Conservation (phyloP, 2,113 vertebrate species). For the Gasterosteus aculeatus region DNA sequence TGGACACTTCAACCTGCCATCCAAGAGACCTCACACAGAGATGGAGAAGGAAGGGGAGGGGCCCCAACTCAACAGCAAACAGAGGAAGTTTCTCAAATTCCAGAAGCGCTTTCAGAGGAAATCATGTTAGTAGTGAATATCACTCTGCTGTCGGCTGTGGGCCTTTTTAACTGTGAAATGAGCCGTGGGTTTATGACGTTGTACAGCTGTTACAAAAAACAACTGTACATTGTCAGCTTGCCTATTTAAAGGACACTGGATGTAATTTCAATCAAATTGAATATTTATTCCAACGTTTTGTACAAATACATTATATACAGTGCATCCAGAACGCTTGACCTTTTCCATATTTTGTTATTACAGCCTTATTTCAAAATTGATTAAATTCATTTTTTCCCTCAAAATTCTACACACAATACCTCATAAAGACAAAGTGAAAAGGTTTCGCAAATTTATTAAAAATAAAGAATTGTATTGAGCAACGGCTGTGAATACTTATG, state of each 20-base stretch:
- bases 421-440: too few species aligned
- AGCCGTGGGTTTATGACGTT: background rate
- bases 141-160: background rate
- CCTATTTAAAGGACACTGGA: background rate
- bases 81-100: slow-evolving; percentile 89
- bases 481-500: too few species aligned
- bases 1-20: slow-evolving; percentile 79
- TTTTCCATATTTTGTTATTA: too few species aligned
- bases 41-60: slow-evolving; percentile 83
- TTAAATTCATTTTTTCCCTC: too few species aligned
- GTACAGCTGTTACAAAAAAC: background rate
- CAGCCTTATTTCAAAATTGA: too few species aligned
- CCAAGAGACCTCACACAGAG: slow-evolving; percentile 86
- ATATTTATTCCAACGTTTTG: background rate
- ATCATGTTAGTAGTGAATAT: slow-evolving; percentile 61
- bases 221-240: background rate
- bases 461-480: too few species aligned
- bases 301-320: background rate
- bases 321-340: too few species aligned
- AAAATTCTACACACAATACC: too few species aligned
- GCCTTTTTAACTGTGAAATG: slow-evolving; percentile 2
- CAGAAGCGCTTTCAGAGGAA: slow-evolving; percentile 83
- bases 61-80: slow-evolving; percentile 85
- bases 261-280: background rate
- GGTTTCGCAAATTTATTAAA: too few species aligned